Conservation (phyloP, 2,888 invertebrate genomes). For the Amphiduros pacificus region DNA sequence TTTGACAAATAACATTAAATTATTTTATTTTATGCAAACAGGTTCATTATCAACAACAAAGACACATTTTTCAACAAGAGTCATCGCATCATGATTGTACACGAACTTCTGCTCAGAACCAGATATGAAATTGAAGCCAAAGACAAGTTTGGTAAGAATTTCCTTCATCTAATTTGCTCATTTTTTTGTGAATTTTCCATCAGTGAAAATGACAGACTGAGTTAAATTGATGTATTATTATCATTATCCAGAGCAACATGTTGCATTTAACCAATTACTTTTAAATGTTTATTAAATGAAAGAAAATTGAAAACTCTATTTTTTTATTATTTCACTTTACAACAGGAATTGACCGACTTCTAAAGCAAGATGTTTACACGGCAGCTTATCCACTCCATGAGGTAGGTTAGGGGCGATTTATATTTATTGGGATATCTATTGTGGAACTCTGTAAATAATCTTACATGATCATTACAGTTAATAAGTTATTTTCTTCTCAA, state of each 20-base stretch:
- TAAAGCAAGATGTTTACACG: conserved; percentile 42
- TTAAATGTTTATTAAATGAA: too few species aligned
- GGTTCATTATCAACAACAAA: conserved; percentile 52
- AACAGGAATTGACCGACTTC: conserved; percentile 49
- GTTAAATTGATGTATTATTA: too few species aligned
- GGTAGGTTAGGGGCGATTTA: conserved; percentile 43
- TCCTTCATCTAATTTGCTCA: background rate
- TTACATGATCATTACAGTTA: too few species aligned
- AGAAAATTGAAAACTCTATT: background rate
- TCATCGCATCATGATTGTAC: conserved; percentile 81
- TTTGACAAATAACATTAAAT: too few species aligned
- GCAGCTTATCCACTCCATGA: conserved; percentile 56
- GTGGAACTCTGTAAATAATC: too few species aligned
- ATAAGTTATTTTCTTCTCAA: too few species aligned
- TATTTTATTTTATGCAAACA: conserved; percentile 1
- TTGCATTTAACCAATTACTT: too few species aligned
- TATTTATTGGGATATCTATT: too few species aligned
- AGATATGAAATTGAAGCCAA: conserved; percentile 64
- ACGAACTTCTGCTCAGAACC: conserved; percentile 26
- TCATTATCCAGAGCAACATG: too few species aligned
- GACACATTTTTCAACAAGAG: conserved; percentile 87
- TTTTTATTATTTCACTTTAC: background rate
- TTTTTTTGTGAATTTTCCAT: too few species aligned
- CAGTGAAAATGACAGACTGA: too few species aligned
- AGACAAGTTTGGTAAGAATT: conserved; percentile 48